Base-by-base conservation (phyloP, 2,888 invertebrate species). In the Synanthedon myopaeformis region DNA sequence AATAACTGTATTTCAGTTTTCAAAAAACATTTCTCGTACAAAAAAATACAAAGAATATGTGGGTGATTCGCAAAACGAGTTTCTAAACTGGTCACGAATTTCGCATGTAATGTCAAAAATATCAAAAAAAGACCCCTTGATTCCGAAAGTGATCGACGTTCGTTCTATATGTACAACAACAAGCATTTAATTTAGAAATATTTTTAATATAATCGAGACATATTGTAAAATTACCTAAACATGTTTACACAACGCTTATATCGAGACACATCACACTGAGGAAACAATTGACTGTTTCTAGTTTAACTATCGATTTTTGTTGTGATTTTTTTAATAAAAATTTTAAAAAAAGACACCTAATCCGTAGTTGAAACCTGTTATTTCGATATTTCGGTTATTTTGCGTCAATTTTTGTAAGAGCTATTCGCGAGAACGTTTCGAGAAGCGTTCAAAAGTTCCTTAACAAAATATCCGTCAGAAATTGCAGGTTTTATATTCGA, bases 161-260 rank as follows among this genome's bases (percentile, higher is more conserved):
- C 13, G 45, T 73, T 74, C 71, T 66, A 68, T 76, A 82, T 87
- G 86, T 86, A 86, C 87, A 87, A 87, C 79, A 82, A 68, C 73
- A 85, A 83, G 87, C 87, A 87, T 87, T 87, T 87, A 87, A 85
- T 84, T 84, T 86, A 87, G 84, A 81, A 76, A 79, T 84, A 83
- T 82, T 73, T 80, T 45, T 80, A 82, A 80, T 78, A 76, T 77
- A 75, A 81, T 78, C 71, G 61, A 75, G 76, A 67, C 61, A 72
- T 74, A 70, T 69, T 75, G 73, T 73, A 71, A 69, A 70, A 69
- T 67, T 69, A 12, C 35, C 35, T 35, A 35, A 35, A 35, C 35
- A 8, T 10, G 8, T 35, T 35, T 35, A 56, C 48, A 54, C 69
- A 74, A 79, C 81, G 82, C 82, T 84, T 83, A 74, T 67, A 71